Evolutionary conservation across 2,797 vertebrate species (phyloP).

Genomic region (Taenioides sp.): DNA sequence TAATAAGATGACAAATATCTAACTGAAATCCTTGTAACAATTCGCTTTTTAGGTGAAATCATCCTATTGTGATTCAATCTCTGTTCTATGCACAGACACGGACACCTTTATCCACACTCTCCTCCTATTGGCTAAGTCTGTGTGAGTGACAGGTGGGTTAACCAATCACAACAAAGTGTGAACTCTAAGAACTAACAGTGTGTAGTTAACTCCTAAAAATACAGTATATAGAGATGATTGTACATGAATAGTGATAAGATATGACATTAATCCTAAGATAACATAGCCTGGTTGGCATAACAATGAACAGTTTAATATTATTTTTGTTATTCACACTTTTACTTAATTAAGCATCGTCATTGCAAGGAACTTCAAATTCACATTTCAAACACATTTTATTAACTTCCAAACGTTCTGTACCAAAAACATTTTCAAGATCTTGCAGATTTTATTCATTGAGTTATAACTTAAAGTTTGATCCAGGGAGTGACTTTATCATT

Average conservation of each 20-base stretch:
- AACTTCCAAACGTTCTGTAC: not conserved
- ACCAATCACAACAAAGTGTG: not conserved
- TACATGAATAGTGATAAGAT: no score
- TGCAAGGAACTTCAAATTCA: not conserved
- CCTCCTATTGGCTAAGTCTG: not conserved
- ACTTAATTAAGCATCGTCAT: not conserved
- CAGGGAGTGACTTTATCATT: not conserved
- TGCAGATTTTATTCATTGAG: not conserved
- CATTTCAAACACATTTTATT: not conserved
- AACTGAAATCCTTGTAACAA: no score
- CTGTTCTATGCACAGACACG: not conserved
- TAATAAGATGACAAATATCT: no score
- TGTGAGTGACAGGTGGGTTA: not conserved
- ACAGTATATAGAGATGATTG: no score
- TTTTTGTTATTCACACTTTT: not conserved
- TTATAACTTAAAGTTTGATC: not conserved
- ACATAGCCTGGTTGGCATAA: not conserved
- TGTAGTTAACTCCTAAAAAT: not conserved
- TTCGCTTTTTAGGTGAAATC: no score
- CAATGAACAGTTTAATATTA: not conserved
- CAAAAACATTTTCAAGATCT: not conserved
- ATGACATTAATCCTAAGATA: no score
- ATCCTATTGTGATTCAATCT: not conserved
- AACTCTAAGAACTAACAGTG: not conserved
- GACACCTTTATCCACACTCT: not conserved